Evolutionary conservation across 2,888 invertebrate genomes (phyloP).

Genomic region (Diloba caeruleocephala): DNA sequence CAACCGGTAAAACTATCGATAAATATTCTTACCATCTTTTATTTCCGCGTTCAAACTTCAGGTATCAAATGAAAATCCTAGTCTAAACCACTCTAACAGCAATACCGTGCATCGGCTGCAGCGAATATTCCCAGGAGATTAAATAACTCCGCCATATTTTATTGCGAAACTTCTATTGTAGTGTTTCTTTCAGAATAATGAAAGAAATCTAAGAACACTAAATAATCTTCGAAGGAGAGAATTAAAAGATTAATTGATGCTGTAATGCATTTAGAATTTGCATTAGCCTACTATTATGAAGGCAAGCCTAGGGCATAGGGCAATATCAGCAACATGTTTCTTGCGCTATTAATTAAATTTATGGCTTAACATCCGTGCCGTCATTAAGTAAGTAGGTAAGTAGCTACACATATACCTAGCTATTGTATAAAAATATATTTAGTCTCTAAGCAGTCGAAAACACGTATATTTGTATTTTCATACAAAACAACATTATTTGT

Average conservation of each 20-base stretch:
- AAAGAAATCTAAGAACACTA: slow-evolving; percentile 39
- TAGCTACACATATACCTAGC: too few species aligned
- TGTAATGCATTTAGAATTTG: slow-evolving; percentile 1
- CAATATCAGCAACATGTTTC: slow-evolving; percentile 9
- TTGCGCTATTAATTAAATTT: slow-evolving; percentile 9
- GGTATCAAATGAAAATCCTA: slow-evolving; percentile 39
- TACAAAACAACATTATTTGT: slow-evolving; percentile 28
- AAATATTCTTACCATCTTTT: slow-evolving; percentile 13
- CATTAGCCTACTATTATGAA: slow-evolving; percentile 1
- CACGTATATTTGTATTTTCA: too few species aligned
- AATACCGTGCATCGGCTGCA: slow-evolving; percentile 39
- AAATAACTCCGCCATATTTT: slow-evolving; percentile 57
- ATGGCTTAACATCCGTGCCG: too few species aligned
- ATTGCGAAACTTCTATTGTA: slow-evolving; percentile 50
- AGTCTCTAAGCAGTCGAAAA: too few species aligned
- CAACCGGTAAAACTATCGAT: slow-evolving; percentile 1
- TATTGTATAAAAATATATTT: too few species aligned
- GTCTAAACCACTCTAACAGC: slow-evolving; percentile 34
- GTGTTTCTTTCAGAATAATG: slow-evolving; percentile 38
- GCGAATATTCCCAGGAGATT: slow-evolving; percentile 37
- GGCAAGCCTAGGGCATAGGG: not conserved
- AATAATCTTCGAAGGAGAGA: slow-evolving; percentile 7
- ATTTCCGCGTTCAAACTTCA: slow-evolving; percentile 22
- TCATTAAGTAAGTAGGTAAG: not conserved
- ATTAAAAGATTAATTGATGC: slow-evolving; percentile 5